These are phyloP conservation scores for Acrossocheilus wenchowensis DNA, from an alignment of 2,797 vertebrate species.

Conservation along the genomic window DNA sequence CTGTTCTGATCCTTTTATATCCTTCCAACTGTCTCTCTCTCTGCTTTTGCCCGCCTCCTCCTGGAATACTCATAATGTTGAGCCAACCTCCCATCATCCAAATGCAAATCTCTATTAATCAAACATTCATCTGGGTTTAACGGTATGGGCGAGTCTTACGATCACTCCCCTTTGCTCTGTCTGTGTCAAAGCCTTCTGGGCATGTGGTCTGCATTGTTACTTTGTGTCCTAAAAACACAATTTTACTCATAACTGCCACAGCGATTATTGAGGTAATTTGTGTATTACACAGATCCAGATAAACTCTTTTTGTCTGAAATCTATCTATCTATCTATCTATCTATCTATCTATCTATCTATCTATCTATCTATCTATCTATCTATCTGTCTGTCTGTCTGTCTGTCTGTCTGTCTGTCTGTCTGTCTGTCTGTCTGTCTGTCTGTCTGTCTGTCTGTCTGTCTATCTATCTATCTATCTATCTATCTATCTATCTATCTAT, in stretches of 20 bases:
- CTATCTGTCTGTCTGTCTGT: too few relatives aligned
- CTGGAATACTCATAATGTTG: slow-evolving; percentile 37
- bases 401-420: too few relatives aligned
- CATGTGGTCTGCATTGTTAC: not conserved
- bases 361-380: too few relatives aligned
- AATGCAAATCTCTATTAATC: slow-evolving; percentile 49
- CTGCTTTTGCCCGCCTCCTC: not conserved
- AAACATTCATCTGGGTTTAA: slow-evolving; percentile 34
- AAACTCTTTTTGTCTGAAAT: not conserved
- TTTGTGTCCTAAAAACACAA: not conserved
- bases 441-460: too few relatives aligned
- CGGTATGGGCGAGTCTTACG: not conserved
- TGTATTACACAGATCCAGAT: not conserved
- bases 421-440: too few relatives aligned
- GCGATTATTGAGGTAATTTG: not conserved
- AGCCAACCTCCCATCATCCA: slow-evolving; percentile 36
- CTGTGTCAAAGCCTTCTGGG: not conserved
- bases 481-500: too few relatives aligned
- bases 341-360: too few relatives aligned
- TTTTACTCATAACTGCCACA: slow-evolving; percentile 13
- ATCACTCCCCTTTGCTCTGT: slow-evolving; percentile 8
- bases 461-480: too few relatives aligned
- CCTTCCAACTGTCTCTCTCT: slow-evolving; percentile 19
- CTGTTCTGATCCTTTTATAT: slow-evolving; percentile 32
- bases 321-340: too few relatives aligned